These are phyloP conservation scores for Alexandromys fortis DNA, from an alignment of 2,113 vertebrate species.

Conservation along the genomic window DNA sequence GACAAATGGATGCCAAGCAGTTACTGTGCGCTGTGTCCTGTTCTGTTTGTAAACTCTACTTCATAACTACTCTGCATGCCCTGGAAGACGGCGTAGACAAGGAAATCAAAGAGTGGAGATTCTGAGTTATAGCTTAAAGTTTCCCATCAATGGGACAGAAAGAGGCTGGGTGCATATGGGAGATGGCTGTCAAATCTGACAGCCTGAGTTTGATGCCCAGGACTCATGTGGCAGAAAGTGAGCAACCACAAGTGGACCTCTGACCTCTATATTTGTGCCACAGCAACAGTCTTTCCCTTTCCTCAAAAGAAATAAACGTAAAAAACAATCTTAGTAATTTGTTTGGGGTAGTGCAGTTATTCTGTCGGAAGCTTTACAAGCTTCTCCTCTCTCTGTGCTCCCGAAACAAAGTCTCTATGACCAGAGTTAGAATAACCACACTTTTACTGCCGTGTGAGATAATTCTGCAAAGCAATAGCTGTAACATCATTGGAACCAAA, in stretches of 20 bases:
- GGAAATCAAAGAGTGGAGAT: neutral
- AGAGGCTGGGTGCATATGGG: neutral
- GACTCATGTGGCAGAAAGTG: neutral
- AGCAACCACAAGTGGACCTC: neutral
- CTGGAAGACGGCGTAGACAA: neutral
- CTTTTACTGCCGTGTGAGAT: neutral
- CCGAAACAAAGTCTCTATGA: constrained; percentile 22
- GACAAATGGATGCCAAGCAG: neutral
- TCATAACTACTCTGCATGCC: neutral
- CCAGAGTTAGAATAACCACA: constrained; percentile 1
- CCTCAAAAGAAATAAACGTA: neutral
- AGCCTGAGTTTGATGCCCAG: neutral
- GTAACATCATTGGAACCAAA: neutral
- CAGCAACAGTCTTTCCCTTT: neutral
- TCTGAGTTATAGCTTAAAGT: neutral
- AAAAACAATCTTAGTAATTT: neutral
- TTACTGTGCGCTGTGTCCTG: neutral
- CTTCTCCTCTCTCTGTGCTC: neutral
- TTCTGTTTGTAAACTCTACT: neutral
- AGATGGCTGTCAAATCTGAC: neutral
- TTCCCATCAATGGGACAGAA: neutral
- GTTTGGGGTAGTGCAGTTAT: neutral
- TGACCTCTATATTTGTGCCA: no score
- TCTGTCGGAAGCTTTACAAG: neutral
- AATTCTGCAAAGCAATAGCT: constrained; percentile 28